A percentile compares a stretch with the other conserved stretches of the same genome.
phyloP scores from a whole-genome alignment of 2,888 invertebrate species.

The Osedax fenrisi region DNA sequence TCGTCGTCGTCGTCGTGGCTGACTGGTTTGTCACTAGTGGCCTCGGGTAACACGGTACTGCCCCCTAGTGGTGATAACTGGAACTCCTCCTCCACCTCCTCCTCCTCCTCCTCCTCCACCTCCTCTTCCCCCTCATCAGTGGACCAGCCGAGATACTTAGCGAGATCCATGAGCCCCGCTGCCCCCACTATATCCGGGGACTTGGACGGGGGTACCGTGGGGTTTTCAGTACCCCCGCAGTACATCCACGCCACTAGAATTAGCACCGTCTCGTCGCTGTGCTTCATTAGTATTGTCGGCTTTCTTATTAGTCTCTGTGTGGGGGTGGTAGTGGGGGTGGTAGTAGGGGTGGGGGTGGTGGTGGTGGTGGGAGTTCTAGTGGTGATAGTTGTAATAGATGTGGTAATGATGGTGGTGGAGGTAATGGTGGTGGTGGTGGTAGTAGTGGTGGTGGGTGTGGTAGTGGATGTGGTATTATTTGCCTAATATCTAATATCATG shows the following conservation, averaged over 20 bases:
- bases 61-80: too few relatives aligned
- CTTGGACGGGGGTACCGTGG: not conserved
- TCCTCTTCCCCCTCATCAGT: not conserved
- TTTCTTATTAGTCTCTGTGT: not conserved
- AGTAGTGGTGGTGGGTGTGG: not conserved
- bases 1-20: too few relatives aligned
- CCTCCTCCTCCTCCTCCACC: not conserved
- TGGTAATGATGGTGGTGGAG: not conserved
- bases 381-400: not conserved
- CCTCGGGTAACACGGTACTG: too few relatives aligned
- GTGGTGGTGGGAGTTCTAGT: not conserved
- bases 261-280: not conserved
- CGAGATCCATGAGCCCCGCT: not conserved
- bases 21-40: too few relatives aligned
- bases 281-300: not conserved
- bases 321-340: not conserved
- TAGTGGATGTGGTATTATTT: too few relatives aligned
- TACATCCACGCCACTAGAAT: not conserved
- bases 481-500: too few relatives aligned
- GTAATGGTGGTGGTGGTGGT: not conserved
- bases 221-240: not conserved
- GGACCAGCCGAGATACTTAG: not conserved
- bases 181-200: not conserved
- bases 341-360: not conserved
- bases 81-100: not conserved